Evolutionary conservation across 2,113 vertebrate genomes (phyloP), one percentile per base, ranked within the genome.

Genomic region (Penelope pileata): DNA sequence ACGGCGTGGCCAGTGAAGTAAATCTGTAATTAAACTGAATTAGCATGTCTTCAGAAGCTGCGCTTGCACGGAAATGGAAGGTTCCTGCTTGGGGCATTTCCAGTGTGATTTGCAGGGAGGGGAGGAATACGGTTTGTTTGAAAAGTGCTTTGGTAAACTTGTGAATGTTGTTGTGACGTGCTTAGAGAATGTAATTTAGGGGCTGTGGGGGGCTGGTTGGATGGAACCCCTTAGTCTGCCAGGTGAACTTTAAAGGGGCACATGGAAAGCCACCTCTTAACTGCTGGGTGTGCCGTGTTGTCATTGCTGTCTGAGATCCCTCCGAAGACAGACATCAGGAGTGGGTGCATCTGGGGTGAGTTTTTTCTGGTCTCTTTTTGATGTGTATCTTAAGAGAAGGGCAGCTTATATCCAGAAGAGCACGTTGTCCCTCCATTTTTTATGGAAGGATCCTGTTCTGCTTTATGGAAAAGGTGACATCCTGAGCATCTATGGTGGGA

Each of bases 21-120:
- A 97, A 96, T 95, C 94, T 59, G 9, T 94, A 90, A 97, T 98
- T 97, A 96, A 97, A 94, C 92, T 85, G 90, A 96, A 97, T 96
- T 96, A 93, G 89, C 90, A 63, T 80, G 90, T 91, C 75, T 81
- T 91, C 88, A 81, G 89, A 94, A 91, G 91, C 79, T 94, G 88
- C 80, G 92, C 80, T 70, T 81, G 91, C 83, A 58, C 76, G 80
- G 90, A 73, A 84, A 94, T 83, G 93, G 92, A 85, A 73, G 77
- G 76, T 67, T 83, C 62, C 78, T 82, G 60, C 91, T 84, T 96
- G 82, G 91, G 96, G 32, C 48, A 1, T 66, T 95, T 97, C 93
- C 94, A 93, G 88, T 42, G 22, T 36, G 79, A 90, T 94, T 96
- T 96, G 43, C 10, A 13, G 63, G 38, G 70, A 7, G 8, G 10